Base-by-base conservation (phyloP, 2,888 invertebrate genomes). In the Netelia virgata region DNA sequence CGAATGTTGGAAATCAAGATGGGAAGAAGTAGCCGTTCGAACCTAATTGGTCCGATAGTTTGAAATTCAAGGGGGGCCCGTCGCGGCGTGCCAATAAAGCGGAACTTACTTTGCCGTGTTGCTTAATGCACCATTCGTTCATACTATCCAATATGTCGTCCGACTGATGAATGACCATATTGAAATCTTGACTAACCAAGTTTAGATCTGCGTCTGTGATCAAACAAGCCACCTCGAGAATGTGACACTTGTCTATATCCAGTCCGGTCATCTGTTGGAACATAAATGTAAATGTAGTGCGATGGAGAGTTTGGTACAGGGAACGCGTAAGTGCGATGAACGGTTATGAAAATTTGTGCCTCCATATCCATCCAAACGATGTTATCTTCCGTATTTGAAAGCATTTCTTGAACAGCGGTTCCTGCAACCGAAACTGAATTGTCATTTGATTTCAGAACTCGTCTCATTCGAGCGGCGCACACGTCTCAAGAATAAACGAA, bases 201-300 rank as follows among this genome's bases (percentile, higher is more conserved):
- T 97, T 96, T 16, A 98, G 94, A 74, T 98, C 92, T 11, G 95
- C 94, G 92, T 99, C 98, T 0, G 99, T 99, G 76, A 99, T 95
- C 43, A 99, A 91, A 92, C 98, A 97, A 0, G 98, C 97, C 77
- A 98, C 95, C 95, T 99, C 99, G 90, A 99, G 93, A 75, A 99
- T 97, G 86, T 96, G 95, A 90, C 98, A 97, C 73, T 94, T 96
- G 0, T 96, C 94, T 68, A 97, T 92, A 91, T 98, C 95, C 16
- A 99, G 94, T 0, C 99, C 99, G 9, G 98, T 98, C 98, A 99
- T 98, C 96, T 96, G 90, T 78, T 94, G 90, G 47, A 36, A 76
- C 50, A 14, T 83, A 14, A 0, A 9, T 23, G n/a, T 59, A 3
- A 11, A 47, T 47, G 5, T 47, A 47, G 47, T 3, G 53, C 10